Conservation (phyloP, 2,888 invertebrate species). For the Eupithecia dodoneata region DNA sequence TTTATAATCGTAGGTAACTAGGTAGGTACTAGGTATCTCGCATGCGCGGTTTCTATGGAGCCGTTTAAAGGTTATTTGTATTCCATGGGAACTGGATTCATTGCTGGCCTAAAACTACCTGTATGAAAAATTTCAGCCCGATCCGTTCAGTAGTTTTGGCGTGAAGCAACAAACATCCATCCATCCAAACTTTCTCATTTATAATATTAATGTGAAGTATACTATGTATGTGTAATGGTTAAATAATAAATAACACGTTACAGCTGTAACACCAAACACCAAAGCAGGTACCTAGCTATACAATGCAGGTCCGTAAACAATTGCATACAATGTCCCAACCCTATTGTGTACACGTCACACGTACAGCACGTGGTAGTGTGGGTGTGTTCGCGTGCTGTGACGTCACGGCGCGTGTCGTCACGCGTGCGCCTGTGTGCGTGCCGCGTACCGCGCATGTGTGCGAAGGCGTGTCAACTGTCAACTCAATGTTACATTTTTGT, state of each 20-base stretch:
- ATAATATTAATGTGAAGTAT: too few species aligned
- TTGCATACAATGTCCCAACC: conserved; percentile 34
- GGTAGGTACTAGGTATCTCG: too few species aligned
- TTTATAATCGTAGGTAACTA: neutral
- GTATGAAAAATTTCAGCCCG: too few species aligned
- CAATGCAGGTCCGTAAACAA: conserved; percentile 16
- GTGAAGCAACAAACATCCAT: too few species aligned
- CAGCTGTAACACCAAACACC: conserved; percentile 11
- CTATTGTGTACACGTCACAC: conserved; percentile 65
- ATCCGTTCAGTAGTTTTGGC: too few species aligned
- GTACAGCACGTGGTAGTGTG: conserved; percentile 70
- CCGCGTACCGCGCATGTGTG: conserved; percentile 54
- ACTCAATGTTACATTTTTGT: conserved; percentile 82
- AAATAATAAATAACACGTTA: neutral
- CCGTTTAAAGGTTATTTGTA: too few species aligned
- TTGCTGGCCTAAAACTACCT: too few species aligned
- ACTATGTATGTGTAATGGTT: neutral
- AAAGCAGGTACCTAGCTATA: conserved; percentile 14
- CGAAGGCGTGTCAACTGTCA: conserved; percentile 62
- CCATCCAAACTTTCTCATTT: too few species aligned
- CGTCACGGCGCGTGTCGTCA: conserved; percentile 75
- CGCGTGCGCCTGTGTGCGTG: conserved; percentile 56
- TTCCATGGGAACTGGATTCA: too few species aligned
- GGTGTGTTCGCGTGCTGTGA: conserved; percentile 81
- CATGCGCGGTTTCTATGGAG: too few species aligned